Evolutionary conservation across 2,888 invertebrate species (phyloP).

Genomic region (Tenthredo distinguenda): DNA sequence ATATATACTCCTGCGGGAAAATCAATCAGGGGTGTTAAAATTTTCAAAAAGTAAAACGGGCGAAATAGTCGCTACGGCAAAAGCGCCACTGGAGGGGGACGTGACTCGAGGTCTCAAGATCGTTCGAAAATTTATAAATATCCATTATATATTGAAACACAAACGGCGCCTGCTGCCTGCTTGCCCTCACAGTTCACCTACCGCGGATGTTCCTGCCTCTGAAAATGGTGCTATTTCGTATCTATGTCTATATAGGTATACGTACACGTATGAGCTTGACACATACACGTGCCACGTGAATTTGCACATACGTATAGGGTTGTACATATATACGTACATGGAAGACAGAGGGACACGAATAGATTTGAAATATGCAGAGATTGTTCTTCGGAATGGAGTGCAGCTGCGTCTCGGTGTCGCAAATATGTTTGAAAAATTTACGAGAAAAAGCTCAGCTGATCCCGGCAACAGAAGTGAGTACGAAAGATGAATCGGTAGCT

Average conservation of each 20-base stretch:
- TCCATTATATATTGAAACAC: slow-evolving; percentile 69
- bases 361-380: slow-evolving; percentile 75
- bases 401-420: slow-evolving; percentile 68
- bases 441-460: slow-evolving; percentile 12
- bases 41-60: slow-evolving; percentile 71
- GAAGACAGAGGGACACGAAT: slow-evolving; percentile 61
- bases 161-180: slow-evolving; percentile 52
- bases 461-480: neutral
- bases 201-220: slow-evolving; percentile 6
- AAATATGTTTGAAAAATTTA: slow-evolving; percentile 42
- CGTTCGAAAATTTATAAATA: slow-evolving; percentile 71
- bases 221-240: slow-evolving; percentile 11
- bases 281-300: neutral
- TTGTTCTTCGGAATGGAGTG: slow-evolving; percentile 71
- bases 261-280: slow-evolving; percentile 21
- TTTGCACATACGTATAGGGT: neutral
- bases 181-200: slow-evolving; percentile 27
- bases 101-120: slow-evolving; percentile 51
- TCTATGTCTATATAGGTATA: neutral
- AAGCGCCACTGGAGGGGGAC: slow-evolving; percentile 54
- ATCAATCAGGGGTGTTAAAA: slow-evolving; percentile 73
- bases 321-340: neutral
- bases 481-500: neutral
- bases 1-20: slow-evolving; percentile 63
- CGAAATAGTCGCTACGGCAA: slow-evolving; percentile 67